A percentile compares a stretch with the other conserved stretches of the same genome.
Evolutionary conservation across 2,888 invertebrate species (phyloP).

Genomic region (Tetranychus truncatus): DNA sequence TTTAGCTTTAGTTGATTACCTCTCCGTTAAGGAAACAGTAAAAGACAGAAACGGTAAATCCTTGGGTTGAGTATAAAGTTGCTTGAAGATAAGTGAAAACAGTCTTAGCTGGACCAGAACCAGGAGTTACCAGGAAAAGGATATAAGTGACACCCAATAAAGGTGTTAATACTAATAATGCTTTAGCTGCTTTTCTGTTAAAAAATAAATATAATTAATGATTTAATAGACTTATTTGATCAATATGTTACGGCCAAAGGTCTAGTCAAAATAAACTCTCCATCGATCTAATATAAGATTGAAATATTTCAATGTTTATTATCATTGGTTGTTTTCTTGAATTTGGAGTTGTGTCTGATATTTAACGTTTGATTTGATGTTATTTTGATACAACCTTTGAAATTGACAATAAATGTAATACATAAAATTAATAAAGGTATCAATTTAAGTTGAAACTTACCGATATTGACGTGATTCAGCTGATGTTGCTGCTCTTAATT

Average conservation of each 20-base stretch:
- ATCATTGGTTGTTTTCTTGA: not conserved
- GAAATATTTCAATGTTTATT: not conserved
- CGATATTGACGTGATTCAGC: slow-evolving; percentile 61
- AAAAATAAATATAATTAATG: not conserved
- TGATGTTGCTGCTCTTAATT: slow-evolving; percentile 71
- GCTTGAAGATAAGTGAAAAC: slow-evolving; percentile 62
- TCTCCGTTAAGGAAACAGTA: slow-evolving; percentile 85
- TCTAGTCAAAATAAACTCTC: no score
- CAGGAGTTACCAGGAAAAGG: slow-evolving; percentile 54
- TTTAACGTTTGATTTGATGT: no score
- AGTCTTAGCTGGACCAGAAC: slow-evolving; percentile 47
- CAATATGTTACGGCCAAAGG: no score
- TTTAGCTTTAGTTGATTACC: slow-evolving; percentile 38
- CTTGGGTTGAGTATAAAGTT: slow-evolving; percentile 73
- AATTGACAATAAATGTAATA: no score
- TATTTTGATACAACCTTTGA: no score
- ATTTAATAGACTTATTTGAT: not conserved
- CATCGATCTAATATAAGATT: no score
- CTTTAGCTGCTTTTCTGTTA: slow-evolving; percentile 63
- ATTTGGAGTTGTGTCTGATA: no score
- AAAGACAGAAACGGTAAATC: slow-evolving; percentile 68
- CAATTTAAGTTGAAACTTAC: slow-evolving; percentile 26
- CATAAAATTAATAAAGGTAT: no score
- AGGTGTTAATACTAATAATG: slow-evolving; percentile 75
- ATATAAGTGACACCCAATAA: slow-evolving; percentile 77